A percentile compares a stretch with the other conserved stretches of the same genome.
Evolutionary conservation across 2,797 vertebrate genomes (phyloP).

Genomic region (Danio choprae): DNA sequence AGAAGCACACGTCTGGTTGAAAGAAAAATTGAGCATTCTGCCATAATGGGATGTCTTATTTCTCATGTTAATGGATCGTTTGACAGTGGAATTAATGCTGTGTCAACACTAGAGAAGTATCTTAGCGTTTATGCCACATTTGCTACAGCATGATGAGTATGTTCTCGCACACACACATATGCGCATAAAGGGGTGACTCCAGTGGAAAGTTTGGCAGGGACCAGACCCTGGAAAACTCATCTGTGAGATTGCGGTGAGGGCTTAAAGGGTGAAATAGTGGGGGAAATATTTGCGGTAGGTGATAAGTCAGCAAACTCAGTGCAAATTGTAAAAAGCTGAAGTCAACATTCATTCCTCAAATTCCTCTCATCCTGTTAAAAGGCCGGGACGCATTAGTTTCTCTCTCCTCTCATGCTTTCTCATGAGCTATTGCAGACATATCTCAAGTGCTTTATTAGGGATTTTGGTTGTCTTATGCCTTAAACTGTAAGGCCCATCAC

Average conservation of each 20-base stretch:
- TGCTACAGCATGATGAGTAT: slow-evolving; percentile 45
- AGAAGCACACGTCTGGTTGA: not conserved
- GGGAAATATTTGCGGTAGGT: slow-evolving; percentile 63
- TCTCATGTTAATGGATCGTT: slow-evolving; percentile 45
- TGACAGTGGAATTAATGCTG: slow-evolving; percentile 46
- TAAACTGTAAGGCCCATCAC: slow-evolving; percentile 7
- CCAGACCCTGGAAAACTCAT: slow-evolving; percentile 61
- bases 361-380: slow-evolving; percentile 56
- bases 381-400: slow-evolving; percentile 37
- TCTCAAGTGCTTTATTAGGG: not conserved
- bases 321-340: slow-evolving; percentile 59
- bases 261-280: slow-evolving; percentile 65
- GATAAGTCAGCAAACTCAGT: slow-evolving; percentile 60
- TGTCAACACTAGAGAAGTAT: slow-evolving; percentile 44
- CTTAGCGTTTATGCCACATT: slow-evolving; percentile 47
- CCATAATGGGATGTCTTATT: slow-evolving; percentile 40
- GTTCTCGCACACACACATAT: slow-evolving; percentile 48
- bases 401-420: slow-evolving; percentile 44
- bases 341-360: slow-evolving; percentile 63
- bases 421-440: slow-evolving; percentile 35
- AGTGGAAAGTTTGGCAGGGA: slow-evolving; percentile 63
- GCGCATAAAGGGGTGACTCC: slow-evolving; percentile 51
- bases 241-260: slow-evolving; percentile 61
- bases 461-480: slow-evolving; percentile 15
- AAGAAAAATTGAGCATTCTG: slow-evolving; percentile 25